A percentile compares a stretch with the other conserved stretches of the same genome.
Evolutionary conservation across 1,140 invertebrate species (phyloP).

Genomic region (Drosophila nigromelanica): DNA sequence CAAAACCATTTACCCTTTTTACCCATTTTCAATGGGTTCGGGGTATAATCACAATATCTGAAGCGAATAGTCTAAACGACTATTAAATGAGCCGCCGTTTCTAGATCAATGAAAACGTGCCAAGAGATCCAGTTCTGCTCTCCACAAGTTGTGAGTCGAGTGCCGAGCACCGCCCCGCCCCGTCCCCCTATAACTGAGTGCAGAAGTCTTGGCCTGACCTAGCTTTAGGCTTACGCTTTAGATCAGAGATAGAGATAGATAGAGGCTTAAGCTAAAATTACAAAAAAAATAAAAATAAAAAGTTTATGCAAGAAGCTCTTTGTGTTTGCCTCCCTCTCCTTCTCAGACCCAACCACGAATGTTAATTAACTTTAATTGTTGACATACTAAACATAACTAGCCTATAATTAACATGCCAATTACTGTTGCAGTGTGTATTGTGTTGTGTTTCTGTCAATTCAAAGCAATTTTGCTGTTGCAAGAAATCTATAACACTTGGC

Average conservation of each 20-base stretch:
- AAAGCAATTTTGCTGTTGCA: conserved; percentile 50
- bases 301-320: conserved; percentile 4
- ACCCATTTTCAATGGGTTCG: no score
- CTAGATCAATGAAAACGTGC: conserved; percentile 56
- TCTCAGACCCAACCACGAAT: conserved; percentile 23
- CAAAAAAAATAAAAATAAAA: not conserved
- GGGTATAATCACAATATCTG: no score
- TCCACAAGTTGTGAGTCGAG: conserved; percentile 9
- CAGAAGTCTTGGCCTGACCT: conserved; percentile 3
- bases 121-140: conserved; percentile 24
- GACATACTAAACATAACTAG: conserved; percentile 72
- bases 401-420: conserved; percentile 77
- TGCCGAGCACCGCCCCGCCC: not conserved
- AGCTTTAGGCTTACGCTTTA: conserved; percentile 18
- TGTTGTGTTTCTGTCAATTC: conserved; percentile 45
- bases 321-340: not conserved
- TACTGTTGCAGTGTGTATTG: conserved; percentile 34
- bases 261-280: conserved; percentile 1
- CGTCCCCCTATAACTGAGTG: not conserved
- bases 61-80: conserved; percentile 22
- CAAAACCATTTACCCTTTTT: no score
- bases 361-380: conserved; percentile 81
- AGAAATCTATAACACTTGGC: conserved; percentile 55
- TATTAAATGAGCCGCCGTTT: conserved; percentile 31
- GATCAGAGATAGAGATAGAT: no score